phyloP scores from a whole-genome alignment of 2,888 invertebrate genomes.

The Apeira syringaria region DNA sequence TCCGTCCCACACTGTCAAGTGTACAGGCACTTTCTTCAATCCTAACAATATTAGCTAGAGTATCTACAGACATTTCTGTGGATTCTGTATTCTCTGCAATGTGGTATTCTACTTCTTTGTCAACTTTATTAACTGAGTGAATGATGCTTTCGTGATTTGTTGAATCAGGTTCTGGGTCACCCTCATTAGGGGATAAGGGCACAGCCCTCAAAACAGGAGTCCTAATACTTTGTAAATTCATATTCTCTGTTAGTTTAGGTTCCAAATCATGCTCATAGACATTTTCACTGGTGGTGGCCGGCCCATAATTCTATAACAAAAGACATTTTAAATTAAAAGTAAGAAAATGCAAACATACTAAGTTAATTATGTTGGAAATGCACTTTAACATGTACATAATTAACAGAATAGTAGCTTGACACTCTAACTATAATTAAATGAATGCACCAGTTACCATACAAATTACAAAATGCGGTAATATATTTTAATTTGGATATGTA shows the following conservation, averaged over 20 bases:
- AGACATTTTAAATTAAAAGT: constrained; percentile 23
- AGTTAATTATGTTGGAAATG: constrained; percentile 8
- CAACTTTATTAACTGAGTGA: constrained; percentile 63
- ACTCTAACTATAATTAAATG: too few species aligned
- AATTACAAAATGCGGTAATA: too few species aligned
- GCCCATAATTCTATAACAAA: constrained; percentile 80
- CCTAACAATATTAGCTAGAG: constrained; percentile 69
- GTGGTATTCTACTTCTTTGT: constrained; percentile 72
- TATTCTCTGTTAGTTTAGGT: constrained; percentile 74
- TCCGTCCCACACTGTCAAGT: constrained; percentile 65
- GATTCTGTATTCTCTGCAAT: constrained; percentile 66
- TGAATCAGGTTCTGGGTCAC: constrained; percentile 76
- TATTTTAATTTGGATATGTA: too few species aligned
- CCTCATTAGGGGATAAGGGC: constrained; percentile 61
- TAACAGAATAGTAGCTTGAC: too few species aligned
- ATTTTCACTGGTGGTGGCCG: constrained; percentile 81
- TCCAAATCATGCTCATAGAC: constrained; percentile 74
- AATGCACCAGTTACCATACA: too few species aligned
- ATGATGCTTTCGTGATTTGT: constrained; percentile 76
- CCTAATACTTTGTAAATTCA: constrained; percentile 74
- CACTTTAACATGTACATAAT: constrained; percentile 3
- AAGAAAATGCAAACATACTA: not conserved
- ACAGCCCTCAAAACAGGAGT: constrained; percentile 73
- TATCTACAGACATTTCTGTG: constrained; percentile 68
- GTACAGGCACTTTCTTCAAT: constrained; percentile 59